These are phyloP conservation scores for Malthinus flaveolus DNA, from an alignment of 2,888 invertebrate genomes.

Conservation along the genomic window DNA sequence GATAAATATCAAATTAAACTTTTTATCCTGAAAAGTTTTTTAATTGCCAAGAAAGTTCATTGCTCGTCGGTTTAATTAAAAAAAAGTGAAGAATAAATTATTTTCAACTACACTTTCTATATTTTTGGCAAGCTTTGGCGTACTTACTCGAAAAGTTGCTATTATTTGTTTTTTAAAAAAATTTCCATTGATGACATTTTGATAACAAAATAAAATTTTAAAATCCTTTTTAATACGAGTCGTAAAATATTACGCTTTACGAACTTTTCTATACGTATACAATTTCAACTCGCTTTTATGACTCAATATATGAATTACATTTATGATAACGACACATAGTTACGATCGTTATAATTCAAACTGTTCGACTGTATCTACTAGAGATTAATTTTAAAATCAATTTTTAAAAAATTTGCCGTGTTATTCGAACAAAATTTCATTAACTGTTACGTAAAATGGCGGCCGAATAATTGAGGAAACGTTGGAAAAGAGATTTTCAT, in stretches of 20 bases:
- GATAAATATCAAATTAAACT: slow-evolving; percentile 4
- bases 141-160: too few species aligned
- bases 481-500: too few species aligned
- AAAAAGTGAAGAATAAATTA: background rate
- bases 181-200: background rate
- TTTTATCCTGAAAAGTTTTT: slow-evolving; percentile 1
- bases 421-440: too few species aligned
- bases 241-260: slow-evolving; percentile 1
- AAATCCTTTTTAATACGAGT: background rate
- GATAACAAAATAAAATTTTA: slow-evolving; percentile 3
- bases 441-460: too few species aligned
- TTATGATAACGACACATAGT: background rate
- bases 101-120: background rate
- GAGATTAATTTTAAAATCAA: too few species aligned
- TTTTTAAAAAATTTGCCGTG: too few species aligned
- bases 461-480: too few species aligned
- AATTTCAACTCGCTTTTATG: background rate
- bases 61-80: background rate
- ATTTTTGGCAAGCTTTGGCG: background rate
- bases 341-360: too few species aligned
- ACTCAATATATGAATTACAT: background rate
- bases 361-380: too few species aligned
- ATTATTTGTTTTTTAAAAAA: too few species aligned
- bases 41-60: background rate
- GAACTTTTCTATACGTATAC: slow-evolving; percentile 4